Base-by-base conservation (phyloP, 2,888 invertebrate genomes). In the Auanema freiburgensis region DNA sequence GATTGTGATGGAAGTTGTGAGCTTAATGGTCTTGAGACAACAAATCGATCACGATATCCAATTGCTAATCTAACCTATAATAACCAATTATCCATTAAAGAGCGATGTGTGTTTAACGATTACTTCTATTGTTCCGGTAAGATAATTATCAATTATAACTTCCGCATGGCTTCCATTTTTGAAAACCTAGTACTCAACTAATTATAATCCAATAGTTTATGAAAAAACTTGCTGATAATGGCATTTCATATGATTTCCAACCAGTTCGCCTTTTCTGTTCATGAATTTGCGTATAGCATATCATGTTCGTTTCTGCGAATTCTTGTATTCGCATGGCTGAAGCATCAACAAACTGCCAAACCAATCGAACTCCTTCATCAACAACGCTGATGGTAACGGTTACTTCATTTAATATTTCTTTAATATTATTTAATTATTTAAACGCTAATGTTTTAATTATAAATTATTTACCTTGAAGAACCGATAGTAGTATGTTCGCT, bases 291-390 rank as follows among this genome's bases (percentile, higher is more conserved):
- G 77, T 71, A 43, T 75, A 66, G 79, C 79, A 79, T 51, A 69
- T 69, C 18, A 80, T 63, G 59, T 79, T 74, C n/a, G 79, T 75
- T 11, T 77, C 73, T 10, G 77, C 73, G 23, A 80, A 71, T 60
- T 77, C 63, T 33, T 65, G 60, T n/a, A 61, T 23, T 44, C 53
- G 57, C 14, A 50, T 42, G 10, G 54, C 8, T 24, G 21, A 53
- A 25, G 23, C 46, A 18, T 58, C 54, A 10, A 58, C 53, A 58
- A 63, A 80, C 10, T 46, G 16, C 16, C 16, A 46, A 16, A 46
- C 16, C 16, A 46, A 18, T 16, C 46, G 46, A 21, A 21, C 21
- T 16, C 46, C 46, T 16, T 16, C 46, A 16, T 46, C 46, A 46
- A 46, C 21, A 46, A 46, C 46, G 46, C 46, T 46, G 21, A 46